Evolutionary conservation across 2,797 vertebrate genomes (phyloP), one percentile per base, ranked within the genome.

Genomic region (Nannoperca obscura): DNA sequence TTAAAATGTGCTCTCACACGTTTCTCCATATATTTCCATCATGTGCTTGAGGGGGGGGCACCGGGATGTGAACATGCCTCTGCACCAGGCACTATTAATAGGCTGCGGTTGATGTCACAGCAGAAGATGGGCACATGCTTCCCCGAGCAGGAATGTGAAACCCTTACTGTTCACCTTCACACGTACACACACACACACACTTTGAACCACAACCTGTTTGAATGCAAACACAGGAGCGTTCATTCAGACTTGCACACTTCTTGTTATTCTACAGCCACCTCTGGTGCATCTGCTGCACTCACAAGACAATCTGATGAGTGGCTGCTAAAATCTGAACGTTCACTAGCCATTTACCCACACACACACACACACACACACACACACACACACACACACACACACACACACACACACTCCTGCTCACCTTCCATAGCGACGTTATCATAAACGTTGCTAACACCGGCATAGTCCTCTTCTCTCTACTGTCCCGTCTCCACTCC

Each of bases 391-490:
- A 57, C 34, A 9, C 17, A 55, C 67, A 67, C 52, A 52, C 54
- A 55, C 30, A 58, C 5, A 53, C 58, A 60, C 19, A 55, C 47
- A 74, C 1, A 7, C 24, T 44, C 10, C 2, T 0, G 65, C 95
- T 95, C 85, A 96, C 93, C 94, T 92, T 95, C 94, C 82, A 93
- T 27, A 20, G 85, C 58, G 3, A 94, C 92, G 71, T 63, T 40
- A 69, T 89, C 84, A 59, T 94, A 91, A 20, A 92, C 69, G 78
- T 87, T 72, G 58, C 94, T 76, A 77, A 69, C 61, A 91, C 80
- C 22, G 94, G 91, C 95, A 96, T 96, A 63, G 11, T 74, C 40
- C 38, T 85, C 61, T 27, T 58, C 42, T 72, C 75, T 77, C 64
- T 34, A 34, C 67, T 59, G 50, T 68, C 63, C 61, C 61, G 62